phyloP scores from a whole-genome alignment of 2,113 vertebrate species.

The Trematomus loennbergii region DNA sequence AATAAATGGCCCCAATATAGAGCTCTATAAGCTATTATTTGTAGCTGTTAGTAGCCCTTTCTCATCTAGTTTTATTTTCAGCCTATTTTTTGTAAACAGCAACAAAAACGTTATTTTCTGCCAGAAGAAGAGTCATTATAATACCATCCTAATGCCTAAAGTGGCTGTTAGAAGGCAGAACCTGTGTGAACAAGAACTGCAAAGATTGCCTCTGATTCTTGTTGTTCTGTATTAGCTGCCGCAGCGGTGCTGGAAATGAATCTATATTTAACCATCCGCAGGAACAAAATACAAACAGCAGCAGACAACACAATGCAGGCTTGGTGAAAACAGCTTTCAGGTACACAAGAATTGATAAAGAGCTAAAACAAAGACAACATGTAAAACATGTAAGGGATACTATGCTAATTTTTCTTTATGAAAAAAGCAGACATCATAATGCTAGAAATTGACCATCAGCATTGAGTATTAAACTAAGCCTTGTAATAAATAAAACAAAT shows the following conservation, averaged over 20 bases:
- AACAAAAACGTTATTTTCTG: background rate
- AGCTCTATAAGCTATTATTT: background rate
- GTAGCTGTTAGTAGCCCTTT: background rate
- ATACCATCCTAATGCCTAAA: background rate
- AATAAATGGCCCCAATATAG: background rate
- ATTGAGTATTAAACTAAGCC: no score
- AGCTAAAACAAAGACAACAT: background rate
- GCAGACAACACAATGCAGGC: background rate
- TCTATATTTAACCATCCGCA: conserved; percentile 16
- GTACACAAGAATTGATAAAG: background rate
- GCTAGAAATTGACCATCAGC: no score
- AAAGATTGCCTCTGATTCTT: background rate
- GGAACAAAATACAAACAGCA: background rate
- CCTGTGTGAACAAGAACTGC: background rate
- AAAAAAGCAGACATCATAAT: no score
- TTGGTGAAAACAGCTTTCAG: background rate
- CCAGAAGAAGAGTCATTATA: background rate
- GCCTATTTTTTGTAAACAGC: background rate
- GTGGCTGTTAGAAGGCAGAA: background rate
- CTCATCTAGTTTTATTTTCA: background rate
- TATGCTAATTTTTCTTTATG: no score
- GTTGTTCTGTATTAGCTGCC: background rate
- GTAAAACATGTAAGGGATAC: background rate
- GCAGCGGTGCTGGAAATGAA: conserved; percentile 1
- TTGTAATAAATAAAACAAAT: no score